phyloP scores from a whole-genome alignment of 2,797 vertebrate genomes.

The Pempheris klunzingeri region DNA sequence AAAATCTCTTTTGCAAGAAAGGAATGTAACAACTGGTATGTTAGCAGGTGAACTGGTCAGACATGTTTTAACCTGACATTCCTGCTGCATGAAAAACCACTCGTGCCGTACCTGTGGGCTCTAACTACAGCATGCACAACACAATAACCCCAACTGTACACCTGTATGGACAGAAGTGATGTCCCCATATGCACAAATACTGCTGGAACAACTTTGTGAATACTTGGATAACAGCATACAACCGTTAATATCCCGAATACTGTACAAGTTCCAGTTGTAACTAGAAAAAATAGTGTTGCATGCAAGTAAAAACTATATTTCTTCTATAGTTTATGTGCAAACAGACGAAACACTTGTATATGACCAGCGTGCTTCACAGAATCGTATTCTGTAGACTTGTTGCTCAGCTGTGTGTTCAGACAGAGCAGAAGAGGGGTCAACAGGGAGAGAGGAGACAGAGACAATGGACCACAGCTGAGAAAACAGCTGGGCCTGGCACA shows the following conservation, averaged over 20 bases:
- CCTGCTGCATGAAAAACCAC: not conserved
- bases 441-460: conserved; percentile 17
- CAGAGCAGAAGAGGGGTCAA: conserved; percentile 13
- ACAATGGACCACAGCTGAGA: conserved; percentile 59
- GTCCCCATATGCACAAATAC: not conserved
- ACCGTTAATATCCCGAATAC: not conserved
- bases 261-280: not conserved
- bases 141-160: not conserved
- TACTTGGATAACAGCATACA: not conserved
- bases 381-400: conserved; percentile 50
- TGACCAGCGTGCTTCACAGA: conserved; percentile 3
- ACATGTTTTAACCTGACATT: not conserved
- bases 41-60: not conserved
- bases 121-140: not conserved
- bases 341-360: conserved; percentile 3
- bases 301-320: not conserved
- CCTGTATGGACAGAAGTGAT: not conserved
- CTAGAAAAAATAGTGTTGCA: not conserved
- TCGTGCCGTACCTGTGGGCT: not conserved
- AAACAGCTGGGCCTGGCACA: conserved; percentile 68
- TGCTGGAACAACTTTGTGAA: not conserved
- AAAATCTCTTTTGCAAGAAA: not conserved
- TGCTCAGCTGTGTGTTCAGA: conserved; percentile 39
- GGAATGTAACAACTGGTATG: not conserved
- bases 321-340: not conserved